Evolutionary conservation across 1,140 invertebrate genomes (phyloP).

Genomic region (Trissolcus basalis): DNA sequence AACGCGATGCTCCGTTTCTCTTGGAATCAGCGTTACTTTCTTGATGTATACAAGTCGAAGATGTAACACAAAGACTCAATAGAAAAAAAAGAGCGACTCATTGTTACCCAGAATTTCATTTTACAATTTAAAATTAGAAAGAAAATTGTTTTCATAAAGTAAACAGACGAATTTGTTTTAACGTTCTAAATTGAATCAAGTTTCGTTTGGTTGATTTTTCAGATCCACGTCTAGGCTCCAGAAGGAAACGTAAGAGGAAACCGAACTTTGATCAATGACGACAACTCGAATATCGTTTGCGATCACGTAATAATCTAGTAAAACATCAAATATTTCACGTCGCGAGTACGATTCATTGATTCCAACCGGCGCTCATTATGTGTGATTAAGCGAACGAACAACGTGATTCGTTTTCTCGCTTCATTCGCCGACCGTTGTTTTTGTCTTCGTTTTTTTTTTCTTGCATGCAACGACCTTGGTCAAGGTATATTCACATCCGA

Average conservation of each 20-base stretch:
- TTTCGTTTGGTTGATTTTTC: slow-evolving; percentile 28
- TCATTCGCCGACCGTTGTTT: not conserved
- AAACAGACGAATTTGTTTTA: slow-evolving; percentile 1
- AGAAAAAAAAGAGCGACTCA: slow-evolving; percentile 22
- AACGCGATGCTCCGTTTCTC: slow-evolving; percentile 30
- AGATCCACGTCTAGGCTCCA: slow-evolving; percentile 21
- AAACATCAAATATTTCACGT: slow-evolving; percentile 33
- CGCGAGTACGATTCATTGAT: slow-evolving; percentile 18
- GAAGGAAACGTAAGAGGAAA: slow-evolving; percentile 40
- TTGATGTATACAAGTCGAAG: slow-evolving; percentile 28
- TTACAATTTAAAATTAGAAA: slow-evolving; percentile 1
- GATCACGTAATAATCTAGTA: slow-evolving; percentile 34
- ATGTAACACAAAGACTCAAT: slow-evolving; percentile 23
- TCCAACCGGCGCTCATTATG: slow-evolving; percentile 25
- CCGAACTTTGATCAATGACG: slow-evolving; percentile 51
- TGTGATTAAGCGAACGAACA: slow-evolving; percentile 14
- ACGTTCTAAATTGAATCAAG: not conserved
- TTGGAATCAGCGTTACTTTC: slow-evolving; percentile 34
- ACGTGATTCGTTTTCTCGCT: slow-evolving; percentile 7
- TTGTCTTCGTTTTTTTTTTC: not conserved
- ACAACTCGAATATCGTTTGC: slow-evolving; percentile 15
- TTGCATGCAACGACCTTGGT: slow-evolving; percentile 3
- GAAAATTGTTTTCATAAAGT: not conserved
- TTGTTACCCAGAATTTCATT: slow-evolving; percentile 9
- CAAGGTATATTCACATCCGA: slow-evolving; percentile 1